Evolutionary conservation across 2,888 invertebrate genomes (phyloP).

Genomic region (Hipparchia semele): DNA sequence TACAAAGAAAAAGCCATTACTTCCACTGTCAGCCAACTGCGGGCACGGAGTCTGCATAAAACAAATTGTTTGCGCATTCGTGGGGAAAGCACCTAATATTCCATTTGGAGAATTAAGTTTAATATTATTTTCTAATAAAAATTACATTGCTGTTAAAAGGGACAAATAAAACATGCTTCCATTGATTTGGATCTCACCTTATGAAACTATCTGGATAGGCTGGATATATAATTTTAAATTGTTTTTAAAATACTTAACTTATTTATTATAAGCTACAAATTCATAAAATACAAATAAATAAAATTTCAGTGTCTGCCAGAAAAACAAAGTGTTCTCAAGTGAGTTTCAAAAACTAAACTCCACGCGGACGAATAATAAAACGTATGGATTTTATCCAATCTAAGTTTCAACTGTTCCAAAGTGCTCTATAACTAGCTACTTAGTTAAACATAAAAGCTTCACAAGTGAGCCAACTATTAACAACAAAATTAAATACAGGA

Average conservation of each 20-base stretch:
- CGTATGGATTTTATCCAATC: neutral
- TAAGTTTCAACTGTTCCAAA: neutral
- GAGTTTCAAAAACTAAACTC: neutral
- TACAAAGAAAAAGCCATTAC: constrained; percentile 15
- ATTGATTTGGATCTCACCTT: too few relatives aligned
- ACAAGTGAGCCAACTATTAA: constrained; percentile 1
- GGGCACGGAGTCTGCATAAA: neutral
- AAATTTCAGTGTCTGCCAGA: too few relatives aligned
- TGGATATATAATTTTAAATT: too few relatives aligned
- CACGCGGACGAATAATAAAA: neutral
- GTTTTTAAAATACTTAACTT: too few relatives aligned
- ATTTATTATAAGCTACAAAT: too few relatives aligned
- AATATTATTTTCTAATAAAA: neutral
- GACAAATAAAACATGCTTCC: too few relatives aligned
- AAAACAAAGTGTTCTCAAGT: too few relatives aligned
- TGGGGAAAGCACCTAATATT: neutral
- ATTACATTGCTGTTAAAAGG: too few relatives aligned
- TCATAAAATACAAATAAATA: too few relatives aligned
- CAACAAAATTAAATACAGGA: constrained; percentile 1
- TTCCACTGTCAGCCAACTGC: constrained; percentile 2
- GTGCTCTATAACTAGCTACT: neutral
- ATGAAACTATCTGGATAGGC: too few relatives aligned
- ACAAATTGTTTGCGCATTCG: constrained; percentile 3
- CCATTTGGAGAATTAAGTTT: neutral
- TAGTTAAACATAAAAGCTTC: neutral